A percentile compares a stretch with the other conserved stretches of the same genome.
These are phyloP conservation scores for Sebastiscus tertius DNA, from an alignment of 2,797 vertebrate genomes.

Conservation along the genomic window DNA sequence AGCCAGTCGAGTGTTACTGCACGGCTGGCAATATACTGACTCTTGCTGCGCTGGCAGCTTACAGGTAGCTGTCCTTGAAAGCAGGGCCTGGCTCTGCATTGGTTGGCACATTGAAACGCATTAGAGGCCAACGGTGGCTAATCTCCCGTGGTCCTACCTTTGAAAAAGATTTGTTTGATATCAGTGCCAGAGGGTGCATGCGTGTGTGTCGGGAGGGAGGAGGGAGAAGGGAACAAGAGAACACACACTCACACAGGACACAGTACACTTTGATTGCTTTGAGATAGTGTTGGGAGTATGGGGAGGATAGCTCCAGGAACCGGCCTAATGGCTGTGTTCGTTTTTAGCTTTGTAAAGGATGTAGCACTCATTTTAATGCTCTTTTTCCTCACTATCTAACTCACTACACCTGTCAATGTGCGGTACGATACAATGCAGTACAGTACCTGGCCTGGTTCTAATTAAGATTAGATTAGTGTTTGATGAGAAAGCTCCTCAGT, in stretches of 20 bases:
- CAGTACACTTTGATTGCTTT: constrained; percentile 19
- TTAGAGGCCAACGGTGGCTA: constrained; percentile 63
- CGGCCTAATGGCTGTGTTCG: background rate
- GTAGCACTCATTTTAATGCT: background rate
- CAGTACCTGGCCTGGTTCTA: background rate
- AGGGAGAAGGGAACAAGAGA: background rate
- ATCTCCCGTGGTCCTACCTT: constrained; percentile 66
- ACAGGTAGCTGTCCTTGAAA: constrained; percentile 70
- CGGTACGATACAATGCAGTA: background rate
- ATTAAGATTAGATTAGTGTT: constrained; percentile 24
- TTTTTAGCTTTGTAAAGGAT: constrained; percentile 22
- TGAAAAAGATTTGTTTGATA: constrained; percentile 75
- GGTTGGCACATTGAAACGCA: constrained; percentile 62
- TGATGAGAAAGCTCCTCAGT: constrained; percentile 6
- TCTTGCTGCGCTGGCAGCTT: constrained; percentile 61
- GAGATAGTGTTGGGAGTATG: constrained; percentile 13
- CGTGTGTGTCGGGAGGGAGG: constrained; percentile 10
- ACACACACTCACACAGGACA: background rate
- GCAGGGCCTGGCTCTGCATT: constrained; percentile 42
- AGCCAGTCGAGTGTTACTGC: constrained; percentile 41
- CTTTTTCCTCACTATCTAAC: background rate
- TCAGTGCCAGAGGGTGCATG: constrained; percentile 46
- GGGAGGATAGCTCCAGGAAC: constrained; percentile 4
- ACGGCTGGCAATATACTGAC: constrained; percentile 39
- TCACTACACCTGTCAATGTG: background rate